phyloP scores from a whole-genome alignment of 2,888 invertebrate genomes.

The Rapana venosa region DNA sequence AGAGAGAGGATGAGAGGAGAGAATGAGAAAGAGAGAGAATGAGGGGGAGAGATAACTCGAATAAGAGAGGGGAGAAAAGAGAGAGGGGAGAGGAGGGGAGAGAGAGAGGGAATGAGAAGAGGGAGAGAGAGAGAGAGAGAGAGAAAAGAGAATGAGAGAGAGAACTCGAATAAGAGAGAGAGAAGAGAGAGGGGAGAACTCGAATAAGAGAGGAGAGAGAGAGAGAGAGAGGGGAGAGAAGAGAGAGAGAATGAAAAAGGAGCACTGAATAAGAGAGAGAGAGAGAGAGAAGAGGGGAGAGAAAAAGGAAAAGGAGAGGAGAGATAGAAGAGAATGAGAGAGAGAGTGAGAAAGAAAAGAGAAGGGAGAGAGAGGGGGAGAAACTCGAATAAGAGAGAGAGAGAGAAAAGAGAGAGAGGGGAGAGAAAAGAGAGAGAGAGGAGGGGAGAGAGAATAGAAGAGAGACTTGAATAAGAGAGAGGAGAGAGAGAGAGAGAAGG shows the following conservation, averaged over 20 bases:
- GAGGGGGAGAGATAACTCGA: no score
- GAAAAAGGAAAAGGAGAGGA: not conserved
- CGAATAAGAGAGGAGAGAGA: no score
- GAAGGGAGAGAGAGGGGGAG: not conserved
- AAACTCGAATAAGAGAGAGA: not conserved
- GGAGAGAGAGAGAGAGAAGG: not conserved
- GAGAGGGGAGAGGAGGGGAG: no score
- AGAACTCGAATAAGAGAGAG: no score
- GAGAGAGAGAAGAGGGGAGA: not conserved
- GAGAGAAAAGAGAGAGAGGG: not conserved
- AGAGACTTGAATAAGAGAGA: not conserved
- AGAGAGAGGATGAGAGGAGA: no score
- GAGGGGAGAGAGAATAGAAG: not conserved
- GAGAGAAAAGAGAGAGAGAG: not conserved
- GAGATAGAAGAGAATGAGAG: not conserved
- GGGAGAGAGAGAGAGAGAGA: no score
- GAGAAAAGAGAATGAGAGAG: no score
- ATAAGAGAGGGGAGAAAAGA: no score
- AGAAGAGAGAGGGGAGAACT: no score
- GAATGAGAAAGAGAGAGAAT: no score
- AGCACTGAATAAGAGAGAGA: no score
- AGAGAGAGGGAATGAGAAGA: no score
- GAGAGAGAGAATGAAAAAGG: not conserved
- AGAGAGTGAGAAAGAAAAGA: not conserved
- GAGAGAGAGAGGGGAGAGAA: not conserved